These are phyloP conservation scores for Macrophya alboannulata DNA, from an alignment of 2,888 invertebrate genomes.

Conservation along the genomic window DNA sequence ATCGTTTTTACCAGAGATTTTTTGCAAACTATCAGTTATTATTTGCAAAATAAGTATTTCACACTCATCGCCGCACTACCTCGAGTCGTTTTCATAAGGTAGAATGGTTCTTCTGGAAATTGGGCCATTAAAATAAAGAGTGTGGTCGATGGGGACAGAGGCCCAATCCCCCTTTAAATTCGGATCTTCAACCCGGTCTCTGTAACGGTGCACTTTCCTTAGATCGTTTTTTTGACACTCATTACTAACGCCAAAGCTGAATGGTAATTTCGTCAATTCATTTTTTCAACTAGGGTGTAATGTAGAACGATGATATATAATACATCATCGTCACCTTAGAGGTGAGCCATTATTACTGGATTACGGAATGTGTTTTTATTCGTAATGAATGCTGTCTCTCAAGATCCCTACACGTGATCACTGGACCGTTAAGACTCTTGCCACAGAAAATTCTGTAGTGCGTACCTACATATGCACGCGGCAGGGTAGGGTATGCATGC, in stretches of 20 bases:
- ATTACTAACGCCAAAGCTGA: background rate
- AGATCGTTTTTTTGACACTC: background rate
- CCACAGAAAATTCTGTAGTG: slow-evolving; percentile 23
- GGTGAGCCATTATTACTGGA: slow-evolving; percentile 22
- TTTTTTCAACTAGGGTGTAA: background rate
- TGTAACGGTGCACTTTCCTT: background rate
- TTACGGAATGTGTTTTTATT: slow-evolving; percentile 44
- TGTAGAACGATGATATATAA: slow-evolving; percentile 18
- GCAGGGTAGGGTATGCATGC: slow-evolving; percentile 21
- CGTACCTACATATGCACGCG: background rate
- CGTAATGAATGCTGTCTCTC: slow-evolving; percentile 40
- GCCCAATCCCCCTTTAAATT: too few relatives aligned
- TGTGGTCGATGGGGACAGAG: too few relatives aligned
- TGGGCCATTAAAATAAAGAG: too few relatives aligned
- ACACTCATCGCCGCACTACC: too few relatives aligned
- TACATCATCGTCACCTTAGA: background rate
- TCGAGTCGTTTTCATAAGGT: too few relatives aligned
- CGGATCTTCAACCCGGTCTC: too few relatives aligned
- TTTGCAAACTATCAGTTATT: background rate
- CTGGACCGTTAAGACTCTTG: slow-evolving; percentile 46
- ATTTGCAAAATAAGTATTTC: too few relatives aligned
- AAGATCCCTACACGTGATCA: slow-evolving; percentile 30
- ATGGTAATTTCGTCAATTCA: background rate
- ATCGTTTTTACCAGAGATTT: too few relatives aligned
- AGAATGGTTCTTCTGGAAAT: too few relatives aligned